phyloP scores from a whole-genome alignment of 2,797 vertebrate genomes.

The Hemitrygon akajei region DNA sequence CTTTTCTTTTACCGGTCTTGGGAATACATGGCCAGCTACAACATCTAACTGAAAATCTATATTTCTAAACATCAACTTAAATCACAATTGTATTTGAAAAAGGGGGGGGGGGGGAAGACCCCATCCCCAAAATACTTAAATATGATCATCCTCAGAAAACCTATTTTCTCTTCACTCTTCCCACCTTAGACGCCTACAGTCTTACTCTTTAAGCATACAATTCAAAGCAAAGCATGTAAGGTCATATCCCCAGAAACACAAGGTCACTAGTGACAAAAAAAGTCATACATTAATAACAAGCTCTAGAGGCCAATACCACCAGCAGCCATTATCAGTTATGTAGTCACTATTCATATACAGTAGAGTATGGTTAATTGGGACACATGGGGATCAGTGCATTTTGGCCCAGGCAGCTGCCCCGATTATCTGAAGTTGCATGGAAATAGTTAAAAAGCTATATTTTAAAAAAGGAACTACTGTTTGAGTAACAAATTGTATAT shows the following conservation, averaged over 20 bases:
- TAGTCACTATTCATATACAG: background rate
- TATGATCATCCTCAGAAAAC: background rate
- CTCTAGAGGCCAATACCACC: background rate
- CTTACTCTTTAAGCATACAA: conserved; percentile 14
- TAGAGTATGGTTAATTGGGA: no score
- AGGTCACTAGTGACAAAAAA: conserved; percentile 31
- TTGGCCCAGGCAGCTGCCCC: no score
- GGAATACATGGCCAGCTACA: background rate
- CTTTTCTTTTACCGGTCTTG: background rate
- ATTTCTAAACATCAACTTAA: background rate
- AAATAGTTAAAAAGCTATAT: no score
- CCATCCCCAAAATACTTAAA: background rate
- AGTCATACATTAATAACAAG: conserved; percentile 13
- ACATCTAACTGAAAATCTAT: background rate
- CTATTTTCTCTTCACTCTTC: background rate
- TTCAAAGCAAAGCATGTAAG: conserved; percentile 22
- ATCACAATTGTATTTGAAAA: no score
- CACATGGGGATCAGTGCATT: no score
- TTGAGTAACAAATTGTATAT: no score
- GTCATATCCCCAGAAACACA: conserved; percentile 25
- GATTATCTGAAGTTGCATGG: no score
- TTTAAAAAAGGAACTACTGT: no score
- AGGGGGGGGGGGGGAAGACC: background rate
- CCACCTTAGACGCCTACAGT: background rate
- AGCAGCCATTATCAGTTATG: background rate